Evolutionary conservation across 2,888 invertebrate species (phyloP).

Genomic region (Drosophila histrio): DNA sequence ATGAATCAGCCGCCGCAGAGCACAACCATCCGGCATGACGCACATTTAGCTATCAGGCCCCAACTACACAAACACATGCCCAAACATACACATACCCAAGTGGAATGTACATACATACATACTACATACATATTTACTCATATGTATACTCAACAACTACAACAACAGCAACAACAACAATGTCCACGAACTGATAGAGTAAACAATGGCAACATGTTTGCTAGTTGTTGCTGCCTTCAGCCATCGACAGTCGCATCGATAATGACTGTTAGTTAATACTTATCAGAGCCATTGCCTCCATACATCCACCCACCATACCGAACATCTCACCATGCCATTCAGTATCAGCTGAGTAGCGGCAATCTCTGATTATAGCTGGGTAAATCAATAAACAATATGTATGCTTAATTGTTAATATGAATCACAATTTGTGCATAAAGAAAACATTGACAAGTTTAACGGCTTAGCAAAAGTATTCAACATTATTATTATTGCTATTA

Average conservation of each 20-base stretch:
- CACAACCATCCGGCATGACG: slow-evolving; percentile 41
- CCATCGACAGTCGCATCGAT: slow-evolving; percentile 42
- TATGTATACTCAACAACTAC: slow-evolving; percentile 15
- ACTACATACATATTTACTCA: background rate
- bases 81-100: background rate
- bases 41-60: slow-evolving; percentile 40
- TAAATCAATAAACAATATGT: slow-evolving; percentile 21
- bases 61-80: background rate
- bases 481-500: background rate
- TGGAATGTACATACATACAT: background rate
- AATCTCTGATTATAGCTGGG: slow-evolving; percentile 44
- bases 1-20: slow-evolving; percentile 23
- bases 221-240: slow-evolving; percentile 25
- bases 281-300: slow-evolving; percentile 33
- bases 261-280: slow-evolving; percentile 54
- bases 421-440: slow-evolving; percentile 12
- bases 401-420: slow-evolving; percentile 13
- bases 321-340: background rate
- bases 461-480: slow-evolving; percentile 7
- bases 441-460: slow-evolving; percentile 5
- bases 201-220: slow-evolving; percentile 51
- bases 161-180: slow-evolving; percentile 4
- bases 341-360: slow-evolving; percentile 41
- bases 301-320: background rate
- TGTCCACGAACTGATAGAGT: slow-evolving; percentile 33